These are phyloP conservation scores for Mastomys coucha DNA, from an alignment of 2,113 vertebrate species.

Conservation along the genomic window DNA sequence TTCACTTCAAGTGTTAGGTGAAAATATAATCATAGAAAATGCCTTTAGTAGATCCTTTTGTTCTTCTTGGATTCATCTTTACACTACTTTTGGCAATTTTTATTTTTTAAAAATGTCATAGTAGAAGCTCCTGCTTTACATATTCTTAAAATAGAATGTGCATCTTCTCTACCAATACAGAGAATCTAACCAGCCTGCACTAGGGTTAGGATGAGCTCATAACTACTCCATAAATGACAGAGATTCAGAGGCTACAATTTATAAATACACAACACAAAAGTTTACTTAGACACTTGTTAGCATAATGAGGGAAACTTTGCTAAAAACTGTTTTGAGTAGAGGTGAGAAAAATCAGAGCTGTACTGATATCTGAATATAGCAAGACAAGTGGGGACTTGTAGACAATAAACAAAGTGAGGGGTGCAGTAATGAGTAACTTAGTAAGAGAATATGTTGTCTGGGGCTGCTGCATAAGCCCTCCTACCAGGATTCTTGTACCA, in stretches of 20 bases:
- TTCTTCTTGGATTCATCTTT: not conserved
- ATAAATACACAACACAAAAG: not conserved
- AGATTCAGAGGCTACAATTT: not conserved
- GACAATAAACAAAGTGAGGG: not conserved
- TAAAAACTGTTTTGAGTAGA: not conserved
- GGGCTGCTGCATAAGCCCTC: not conserved
- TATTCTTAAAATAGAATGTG: not conserved
- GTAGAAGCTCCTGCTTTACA: not conserved
- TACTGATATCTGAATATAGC: not conserved
- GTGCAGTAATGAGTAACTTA: not conserved
- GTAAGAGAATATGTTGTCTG: too few species aligned
- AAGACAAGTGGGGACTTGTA: not conserved
- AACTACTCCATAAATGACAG: not conserved
- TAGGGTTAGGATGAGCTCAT: not conserved
- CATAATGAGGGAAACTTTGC: not conserved
- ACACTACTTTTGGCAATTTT: not conserved
- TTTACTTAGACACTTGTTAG: not conserved
- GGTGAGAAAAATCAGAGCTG: not conserved
- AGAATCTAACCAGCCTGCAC: not conserved
- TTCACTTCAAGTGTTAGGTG: not conserved
- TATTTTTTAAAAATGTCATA: not conserved
- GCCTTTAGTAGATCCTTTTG: not conserved
- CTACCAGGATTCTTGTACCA: not conserved
- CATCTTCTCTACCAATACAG: not conserved
- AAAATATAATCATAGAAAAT: not conserved